Base-by-base conservation (phyloP, 2,888 invertebrate genomes). In the Hipparchia semele region DNA sequence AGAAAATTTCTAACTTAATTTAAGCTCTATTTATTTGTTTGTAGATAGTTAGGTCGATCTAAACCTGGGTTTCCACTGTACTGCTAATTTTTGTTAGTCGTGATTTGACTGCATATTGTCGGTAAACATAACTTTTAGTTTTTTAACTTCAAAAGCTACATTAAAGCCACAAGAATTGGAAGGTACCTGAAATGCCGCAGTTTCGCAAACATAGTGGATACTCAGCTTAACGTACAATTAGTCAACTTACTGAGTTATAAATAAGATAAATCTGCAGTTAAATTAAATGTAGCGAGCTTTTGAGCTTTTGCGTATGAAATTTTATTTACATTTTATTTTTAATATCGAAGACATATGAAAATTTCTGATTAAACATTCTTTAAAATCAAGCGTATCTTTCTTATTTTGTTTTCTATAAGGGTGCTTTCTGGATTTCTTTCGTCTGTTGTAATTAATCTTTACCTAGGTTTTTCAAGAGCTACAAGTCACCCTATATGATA, bases 41-140 rank as follows among this genome's bases (percentile, higher is more conserved):
- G 49, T 62, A 62, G 46, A 49, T 49, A 64, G 61, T 9, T 59
- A 39, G 33, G n/a, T 53, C 12, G 23, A 58, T 58, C 23, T 58
- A 23, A 58, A 58, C 13, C 56, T 13, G 23, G 13, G 58, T 13
- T 58, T 58, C 13, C 58, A 58, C 56, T 56, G 56, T 56, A 13
- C n/a, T 56, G 56, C 56, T n/a, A 56, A 8, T 23, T 23, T 23
- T 23, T 23, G 23, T 23, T 23, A 23, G 46, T 46, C 46, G 46
- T 46, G 46, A 46, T 46, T 46, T 46, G 46, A 46, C 46, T 6
- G 6, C 46, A 46, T 23, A 23, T 23, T 23, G 23, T 23, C 1
- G 23, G 23, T 23, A 23, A 23, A 23, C 23, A 23, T 23, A 23
- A 23, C 23, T 23, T n/a, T n/a, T 23, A 23, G 23, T 23, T 23